Base-by-base conservation (phyloP, 2,113 vertebrate species). In the Daphoenositta chrysoptera region DNA sequence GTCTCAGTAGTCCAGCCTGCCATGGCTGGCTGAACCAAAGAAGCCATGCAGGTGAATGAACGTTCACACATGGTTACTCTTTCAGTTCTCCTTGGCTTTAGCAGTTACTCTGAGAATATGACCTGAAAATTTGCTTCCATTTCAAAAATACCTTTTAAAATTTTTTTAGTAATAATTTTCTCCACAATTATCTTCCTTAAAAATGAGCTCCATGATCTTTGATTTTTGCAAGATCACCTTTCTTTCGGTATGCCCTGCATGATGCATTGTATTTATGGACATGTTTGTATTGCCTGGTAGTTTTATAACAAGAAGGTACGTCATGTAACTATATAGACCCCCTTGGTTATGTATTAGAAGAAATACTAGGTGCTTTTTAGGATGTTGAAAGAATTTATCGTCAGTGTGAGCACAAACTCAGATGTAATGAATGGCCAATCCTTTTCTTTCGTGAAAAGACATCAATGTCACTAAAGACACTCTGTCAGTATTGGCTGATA, bases 61-160 rank as follows among this genome's bases (percentile, higher is more conserved):
- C 66, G 27, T 33, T 85, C 57, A 68, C 39, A 15, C 0, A 0
- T 20, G 8, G 13, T 24, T 30, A 28, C 53, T 77, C 35, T 45
- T 44, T 51, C 27, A 35, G 39, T 56, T 58, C 35, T 82, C 16
- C 19, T 81, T 50, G 51, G 27, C 51, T 37, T 78, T 81, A 14
- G 3, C 48, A 45, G 4, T 15, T 70, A 28, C 10, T 83, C 16
- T 48, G 24, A 45, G 31, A 82, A 57, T 3, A 8, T 11, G 2
- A 47, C 12, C 26, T 85, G 58, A 72, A 89, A 87, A 86, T 57
- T 15, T 23, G 11, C 31, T 87, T 89, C 54, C 14, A 16, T 81
- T 75, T 14, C 1, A 0, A 72, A 90, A 82, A 56, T 33, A 9
- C 4, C 2, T 37, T 45, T 27, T 22, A 0, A 1, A 21, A 11